Evolutionary conservation across 2,797 vertebrate species (phyloP).

Genomic region (Furcifer pardalis): DNA sequence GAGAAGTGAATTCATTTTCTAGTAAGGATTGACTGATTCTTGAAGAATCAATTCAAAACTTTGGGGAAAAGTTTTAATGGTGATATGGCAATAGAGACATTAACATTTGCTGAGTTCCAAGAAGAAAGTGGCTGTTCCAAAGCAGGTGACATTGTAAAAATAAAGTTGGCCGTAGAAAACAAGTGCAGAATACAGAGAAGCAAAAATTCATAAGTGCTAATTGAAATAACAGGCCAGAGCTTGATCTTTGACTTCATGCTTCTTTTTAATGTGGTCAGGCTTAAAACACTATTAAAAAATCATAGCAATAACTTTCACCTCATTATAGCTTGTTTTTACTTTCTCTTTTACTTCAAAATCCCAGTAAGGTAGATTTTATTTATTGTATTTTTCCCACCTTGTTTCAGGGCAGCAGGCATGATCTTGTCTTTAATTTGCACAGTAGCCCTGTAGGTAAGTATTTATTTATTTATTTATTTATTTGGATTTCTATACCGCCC

Average conservation of each 20-base stretch:
- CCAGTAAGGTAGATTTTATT: not conserved
- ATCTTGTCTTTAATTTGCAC: not conserved
- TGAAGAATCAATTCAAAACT: constrained; percentile 25
- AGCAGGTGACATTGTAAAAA: constrained; percentile 59
- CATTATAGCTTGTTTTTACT: constrained; percentile 45
- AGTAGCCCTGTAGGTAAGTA: not conserved
- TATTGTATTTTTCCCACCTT: not conserved
- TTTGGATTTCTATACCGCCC: too few relatives aligned
- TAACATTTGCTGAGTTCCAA: constrained; percentile 43
- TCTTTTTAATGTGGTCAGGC: constrained; percentile 62
- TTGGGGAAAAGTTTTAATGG: constrained; percentile 22
- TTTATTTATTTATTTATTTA: too few relatives aligned
- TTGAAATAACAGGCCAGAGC: constrained; percentile 48
- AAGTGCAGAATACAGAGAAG: constrained; percentile 34
- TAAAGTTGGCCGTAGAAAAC: constrained; percentile 46
- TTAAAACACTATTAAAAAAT: constrained; percentile 46
- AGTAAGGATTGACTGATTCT: not conserved
- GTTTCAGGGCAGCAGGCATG: not conserved
- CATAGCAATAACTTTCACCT: constrained; percentile 37
- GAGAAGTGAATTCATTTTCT: not conserved
- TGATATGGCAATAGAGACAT: constrained; percentile 30
- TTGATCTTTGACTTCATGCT: constrained; percentile 44
- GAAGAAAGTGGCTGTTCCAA: constrained; percentile 52
- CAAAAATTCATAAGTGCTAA: constrained; percentile 51
- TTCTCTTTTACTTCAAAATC: constrained; percentile 45